These are phyloP conservation scores for Agrotis exclamationis DNA, from an alignment of 2,888 invertebrate genomes.

Conservation along the genomic window DNA sequence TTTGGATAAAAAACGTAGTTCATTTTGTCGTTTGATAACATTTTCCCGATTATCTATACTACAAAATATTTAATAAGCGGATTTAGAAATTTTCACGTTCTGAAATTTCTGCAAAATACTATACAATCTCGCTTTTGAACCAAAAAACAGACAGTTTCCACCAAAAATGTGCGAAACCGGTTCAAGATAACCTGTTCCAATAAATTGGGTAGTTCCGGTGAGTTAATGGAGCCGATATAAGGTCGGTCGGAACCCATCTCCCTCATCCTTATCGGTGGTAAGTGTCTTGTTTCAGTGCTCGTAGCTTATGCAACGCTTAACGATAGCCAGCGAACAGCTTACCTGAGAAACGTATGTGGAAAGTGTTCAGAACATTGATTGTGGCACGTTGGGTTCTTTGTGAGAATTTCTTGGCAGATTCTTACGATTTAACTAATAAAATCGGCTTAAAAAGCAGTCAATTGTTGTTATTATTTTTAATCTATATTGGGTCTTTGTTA, in stretches of 20 bases:
- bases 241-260: constrained; percentile 78
- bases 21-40: no score
- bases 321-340: constrained; percentile 11
- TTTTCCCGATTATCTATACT: no score
- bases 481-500: no score
- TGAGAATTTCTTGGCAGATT: no score
- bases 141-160: not conserved
- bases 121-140: not conserved
- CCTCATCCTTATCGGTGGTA: constrained; percentile 75
- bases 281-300: constrained; percentile 49
- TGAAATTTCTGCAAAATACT: no score
- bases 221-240: constrained; percentile 81
- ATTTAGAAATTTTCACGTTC: no score
- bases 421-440: not conserved
- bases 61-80: no score
- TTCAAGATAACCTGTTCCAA: constrained; percentile 68
- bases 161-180: not conserved
- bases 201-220: constrained; percentile 71
- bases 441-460: no score
- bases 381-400: not conserved
- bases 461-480: no score
- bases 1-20: no score
- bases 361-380: not conserved
- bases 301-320: constrained; percentile 30
- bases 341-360: not conserved